A percentile compares a stretch with the other conserved stretches of the same genome.
These are phyloP conservation scores for Auanema sp. DNA, from an alignment of 2,888 invertebrate genomes.

Conservation along the genomic window DNA sequence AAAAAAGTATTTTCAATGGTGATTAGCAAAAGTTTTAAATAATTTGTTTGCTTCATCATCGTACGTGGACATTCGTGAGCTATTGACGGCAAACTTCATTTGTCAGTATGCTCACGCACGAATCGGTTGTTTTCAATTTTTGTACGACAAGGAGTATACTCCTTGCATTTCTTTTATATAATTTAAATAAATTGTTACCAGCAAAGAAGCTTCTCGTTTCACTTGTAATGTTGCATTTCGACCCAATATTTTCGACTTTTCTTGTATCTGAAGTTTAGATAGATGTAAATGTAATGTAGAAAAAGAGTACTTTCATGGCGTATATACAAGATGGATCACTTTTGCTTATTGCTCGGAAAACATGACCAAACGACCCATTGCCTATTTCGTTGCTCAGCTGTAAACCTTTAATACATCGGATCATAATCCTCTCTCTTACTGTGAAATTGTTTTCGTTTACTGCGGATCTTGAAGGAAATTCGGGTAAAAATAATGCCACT, in stretches of 20 bases:
- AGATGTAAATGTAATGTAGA: background rate
- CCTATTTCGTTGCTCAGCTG: slow-evolving; percentile 77
- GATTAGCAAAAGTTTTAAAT: background rate
- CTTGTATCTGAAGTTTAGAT: slow-evolving; percentile 14
- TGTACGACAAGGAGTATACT: background rate
- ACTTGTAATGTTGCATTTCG: slow-evolving; percentile 49
- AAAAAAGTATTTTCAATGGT: slow-evolving; percentile 7
- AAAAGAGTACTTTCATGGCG: slow-evolving; percentile 76
- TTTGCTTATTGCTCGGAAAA: slow-evolving; percentile 76
- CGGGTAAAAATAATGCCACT: slow-evolving; percentile 83
- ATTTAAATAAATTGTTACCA: slow-evolving; percentile 23
- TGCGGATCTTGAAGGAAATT: slow-evolving; percentile 70
- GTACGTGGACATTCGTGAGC: background rate
- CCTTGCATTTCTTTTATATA: background rate
- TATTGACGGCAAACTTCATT: background rate
- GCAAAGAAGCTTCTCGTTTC: slow-evolving; percentile 36
- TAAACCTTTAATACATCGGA: slow-evolving; percentile 32
- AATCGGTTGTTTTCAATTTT: no score
- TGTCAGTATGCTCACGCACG: background rate
- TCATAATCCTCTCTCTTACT: slow-evolving; percentile 52
- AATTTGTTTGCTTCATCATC: background rate
- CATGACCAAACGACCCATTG: slow-evolving; percentile 87
- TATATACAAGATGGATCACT: slow-evolving; percentile 73
- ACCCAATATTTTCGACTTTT: slow-evolving; percentile 16
- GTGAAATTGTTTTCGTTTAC: slow-evolving; percentile 70